Evolutionary conservation across 1,140 invertebrate genomes (phyloP), one percentile per base, ranked within the genome.

Genomic region (Ptiloglossa arizonensis): DNA sequence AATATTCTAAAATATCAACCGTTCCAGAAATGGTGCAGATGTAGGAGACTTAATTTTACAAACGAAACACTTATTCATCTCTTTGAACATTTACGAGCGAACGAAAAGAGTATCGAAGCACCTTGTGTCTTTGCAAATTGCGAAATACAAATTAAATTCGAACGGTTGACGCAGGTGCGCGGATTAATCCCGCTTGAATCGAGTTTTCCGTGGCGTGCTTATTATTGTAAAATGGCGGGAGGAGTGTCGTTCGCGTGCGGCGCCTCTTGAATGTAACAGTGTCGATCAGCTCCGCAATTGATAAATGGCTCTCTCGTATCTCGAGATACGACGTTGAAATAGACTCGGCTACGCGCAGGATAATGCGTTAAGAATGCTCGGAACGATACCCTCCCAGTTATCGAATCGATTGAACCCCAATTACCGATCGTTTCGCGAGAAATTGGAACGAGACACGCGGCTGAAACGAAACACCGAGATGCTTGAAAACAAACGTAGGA

Each of bases 241-340:
- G 72, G 6, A 29, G 50, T 78, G 69, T 83, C 78, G 81, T 87
- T 86, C 70, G 80, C 83, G 50, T 81, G 75, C 67, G 81, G 81
- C 84, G 85, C 84, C 85, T 83, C 79, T 81, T 70, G 54, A 74
- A 78, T 52, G 56, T 46, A 62, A 50, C 80, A 19, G 76, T 85
- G 81, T 70, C 83, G 74, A 81, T 81, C 76, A 64, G 17, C 38
- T 29, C 50, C 62, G 46, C 82, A 84, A 84, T 84, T 84, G 82
- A 54, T 84, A 84, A 84, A 84, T 84, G 62, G 67, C 81, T 74
- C 81, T 83, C 79, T 85, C 50, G 74, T 66, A 76, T 73, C 80
- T 81, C 79, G 63, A 29, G 22, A 35, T 35, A 32, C 67, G 56
- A 66, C 38, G 44, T 79, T 79, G 71, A 69, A 82, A 73, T 66